phyloP scores from a whole-genome alignment of 2,888 invertebrate species.

The Oscheius onirici region DNA sequence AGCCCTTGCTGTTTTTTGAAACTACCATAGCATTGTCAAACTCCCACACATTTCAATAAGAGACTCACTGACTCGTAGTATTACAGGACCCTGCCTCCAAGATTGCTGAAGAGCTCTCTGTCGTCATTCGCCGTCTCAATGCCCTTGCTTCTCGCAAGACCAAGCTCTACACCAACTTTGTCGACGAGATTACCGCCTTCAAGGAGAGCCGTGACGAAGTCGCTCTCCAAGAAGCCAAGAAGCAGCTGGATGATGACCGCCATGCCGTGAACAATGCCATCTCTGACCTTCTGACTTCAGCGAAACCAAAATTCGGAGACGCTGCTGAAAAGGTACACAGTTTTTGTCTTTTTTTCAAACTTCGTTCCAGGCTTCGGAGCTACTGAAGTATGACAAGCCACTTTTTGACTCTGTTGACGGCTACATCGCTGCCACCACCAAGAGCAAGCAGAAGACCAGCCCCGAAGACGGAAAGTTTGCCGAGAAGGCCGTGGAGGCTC shows the following conservation, averaged over 20 bases:
- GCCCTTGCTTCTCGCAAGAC: slow-evolving; percentile 77
- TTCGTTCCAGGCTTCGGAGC: slow-evolving; percentile 75
- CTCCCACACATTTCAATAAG: too few relatives aligned
- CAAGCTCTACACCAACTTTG: slow-evolving; percentile 77
- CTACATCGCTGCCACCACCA: slow-evolving; percentile 73
- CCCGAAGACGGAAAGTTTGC: slow-evolving; percentile 48
- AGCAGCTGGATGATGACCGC: slow-evolving; percentile 77
- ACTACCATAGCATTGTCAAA: too few relatives aligned
- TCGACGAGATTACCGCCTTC: slow-evolving; percentile 77
- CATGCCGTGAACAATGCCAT: slow-evolving; percentile 77
- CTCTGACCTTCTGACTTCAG: slow-evolving; percentile 57
- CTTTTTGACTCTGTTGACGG: slow-evolving; percentile 72
- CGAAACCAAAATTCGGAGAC: slow-evolving; percentile 77
- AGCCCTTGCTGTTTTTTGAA: too few relatives aligned
- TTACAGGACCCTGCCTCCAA: slow-evolving; percentile 29
- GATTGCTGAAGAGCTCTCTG: slow-evolving; percentile 74
- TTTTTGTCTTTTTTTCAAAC: neutral
- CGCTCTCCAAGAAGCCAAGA: slow-evolving; percentile 55
- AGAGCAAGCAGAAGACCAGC: slow-evolving; percentile 46
- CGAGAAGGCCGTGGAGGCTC: slow-evolving; percentile 48
- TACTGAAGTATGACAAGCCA: slow-evolving; percentile 77
- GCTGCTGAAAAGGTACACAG: slow-evolving; percentile 76
- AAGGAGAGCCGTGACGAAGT: slow-evolving; percentile 76
- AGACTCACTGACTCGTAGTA: neutral
- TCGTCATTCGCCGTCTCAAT: slow-evolving; percentile 75